Conservation (phyloP, 2,113 vertebrate genomes). For the Bambusicola thoracicus region DNA sequence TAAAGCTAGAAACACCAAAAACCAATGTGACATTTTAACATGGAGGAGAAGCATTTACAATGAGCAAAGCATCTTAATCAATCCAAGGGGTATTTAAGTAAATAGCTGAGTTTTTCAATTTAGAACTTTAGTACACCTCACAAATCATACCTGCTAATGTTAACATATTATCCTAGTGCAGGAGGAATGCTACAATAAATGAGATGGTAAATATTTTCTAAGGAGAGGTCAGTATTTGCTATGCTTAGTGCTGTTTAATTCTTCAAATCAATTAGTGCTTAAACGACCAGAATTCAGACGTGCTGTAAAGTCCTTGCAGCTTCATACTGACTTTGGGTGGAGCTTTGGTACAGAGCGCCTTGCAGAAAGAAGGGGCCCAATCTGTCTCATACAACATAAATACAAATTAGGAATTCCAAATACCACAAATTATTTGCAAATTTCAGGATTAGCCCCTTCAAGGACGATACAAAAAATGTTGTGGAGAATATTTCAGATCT, state of each 20-base stretch:
- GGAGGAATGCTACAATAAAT: constrained; percentile 42
- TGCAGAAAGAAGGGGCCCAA: not conserved
- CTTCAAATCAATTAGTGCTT: constrained; percentile 57
- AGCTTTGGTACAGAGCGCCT: not conserved
- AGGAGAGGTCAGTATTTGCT: constrained; percentile 69
- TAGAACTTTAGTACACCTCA: constrained; percentile 26
- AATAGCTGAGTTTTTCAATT: constrained; percentile 56
- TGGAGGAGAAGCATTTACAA: not conserved
- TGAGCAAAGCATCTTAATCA: constrained; percentile 30
- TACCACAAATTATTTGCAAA: not conserved
- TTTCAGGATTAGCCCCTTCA: not conserved
- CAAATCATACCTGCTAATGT: constrained; percentile 56
- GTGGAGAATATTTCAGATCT: not conserved
- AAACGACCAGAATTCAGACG: constrained; percentile 7
- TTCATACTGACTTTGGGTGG: not conserved
- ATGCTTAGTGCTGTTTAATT: constrained; percentile 59
- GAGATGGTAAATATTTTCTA: constrained; percentile 65
- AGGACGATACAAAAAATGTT: not conserved
- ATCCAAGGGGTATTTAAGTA: constrained; percentile 2
- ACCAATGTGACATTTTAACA: constrained; percentile 18
- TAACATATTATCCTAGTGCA: constrained; percentile 39
- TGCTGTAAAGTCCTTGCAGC: not conserved
- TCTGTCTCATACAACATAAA: not conserved
- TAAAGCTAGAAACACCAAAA: constrained; percentile 45
- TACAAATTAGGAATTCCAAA: not conserved